A percentile compares a stretch with the other conserved stretches of the same genome.
These are phyloP conservation scores for Pheosia gnoma DNA, from an alignment of 2,888 invertebrate species.

Conservation along the genomic window DNA sequence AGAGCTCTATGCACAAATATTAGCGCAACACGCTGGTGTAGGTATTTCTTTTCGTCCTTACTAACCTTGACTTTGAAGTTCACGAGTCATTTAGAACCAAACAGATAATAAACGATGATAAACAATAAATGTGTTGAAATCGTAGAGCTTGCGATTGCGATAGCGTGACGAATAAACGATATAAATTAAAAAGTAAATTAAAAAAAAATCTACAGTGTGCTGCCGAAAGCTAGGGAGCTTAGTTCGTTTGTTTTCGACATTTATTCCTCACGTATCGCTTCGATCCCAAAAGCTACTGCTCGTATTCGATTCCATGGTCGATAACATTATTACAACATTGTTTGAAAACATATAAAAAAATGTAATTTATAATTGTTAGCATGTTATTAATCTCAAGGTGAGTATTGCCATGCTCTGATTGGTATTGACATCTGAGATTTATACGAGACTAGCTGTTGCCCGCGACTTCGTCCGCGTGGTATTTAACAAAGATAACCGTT, in stretches of 20 bases:
- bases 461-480: no score
- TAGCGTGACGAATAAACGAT: background rate
- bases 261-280: constrained; percentile 1
- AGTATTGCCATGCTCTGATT: no score
- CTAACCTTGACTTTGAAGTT: constrained; percentile 21
- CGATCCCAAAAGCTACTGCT: background rate
- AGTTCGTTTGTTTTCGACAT: no score
- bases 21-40: constrained; percentile 7
- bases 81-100: constrained; percentile 33
- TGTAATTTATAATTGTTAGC: no score
- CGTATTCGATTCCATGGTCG: background rate
- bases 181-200: background rate
- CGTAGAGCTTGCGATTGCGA: background rate
- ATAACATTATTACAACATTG: no score
- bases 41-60: constrained; percentile 10
- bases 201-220: background rate
- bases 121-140: constrained; percentile 11
- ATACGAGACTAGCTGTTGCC: no score
- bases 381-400: no score
- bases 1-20: constrained; percentile 12
- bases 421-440: no score
- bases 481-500: no score
- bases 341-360: no score
- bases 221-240: background rate
- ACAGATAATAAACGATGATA: constrained; percentile 31